Base-by-base conservation (phyloP, 2,113 vertebrate species). In the Cochlearius cochlearius region DNA sequence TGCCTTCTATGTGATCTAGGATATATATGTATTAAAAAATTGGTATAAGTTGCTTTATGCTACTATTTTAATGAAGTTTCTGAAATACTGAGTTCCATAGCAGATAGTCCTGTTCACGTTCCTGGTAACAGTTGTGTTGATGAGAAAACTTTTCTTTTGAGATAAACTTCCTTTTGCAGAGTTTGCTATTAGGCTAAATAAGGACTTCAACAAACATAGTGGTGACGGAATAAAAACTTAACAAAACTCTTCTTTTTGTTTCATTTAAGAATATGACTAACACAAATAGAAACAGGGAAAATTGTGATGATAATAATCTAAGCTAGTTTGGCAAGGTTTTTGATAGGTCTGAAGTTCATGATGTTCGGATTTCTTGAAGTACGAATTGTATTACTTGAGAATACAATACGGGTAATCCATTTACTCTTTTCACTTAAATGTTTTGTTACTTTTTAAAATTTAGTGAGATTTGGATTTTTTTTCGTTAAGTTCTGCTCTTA, bases 71-170 rank as follows among this genome's bases (percentile, higher is more conserved):
- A 71, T 49, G 38, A 64, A 25, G 19, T 41, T 86, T 67, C 23
- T 88, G 49, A 45, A 81, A 15, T 66, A 5, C 41, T n/a, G 63
- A 74, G 11, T 69, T 86, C 71, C 22, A 16, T 2, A 66, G 75
- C 63, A 93, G 90, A 7, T 52, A 41, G 9, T 69, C 9, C 38
- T 80, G 53, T 66, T 53, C 22, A 60, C 56, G 27, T 34, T 72
- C 1, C 0, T 55, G 53, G 7, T 41, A 45, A 36, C 10, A 60
- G 27, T 50, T 1, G 1, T 8, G 0, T 7, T 73, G 41, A 21
- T 45, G 59, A 30, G 18, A 43, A 0, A 2, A 29, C 21, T 91
- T 90, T 92, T 43, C 39, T 82, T 38, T 36, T 41, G 27, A 92
- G 41, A 45, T 50, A 45, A 77, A 71, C 34, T 58, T 86, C 39